Evolutionary conservation across 2,797 vertebrate genomes (phyloP).

Genomic region (Mycteria americana): DNA sequence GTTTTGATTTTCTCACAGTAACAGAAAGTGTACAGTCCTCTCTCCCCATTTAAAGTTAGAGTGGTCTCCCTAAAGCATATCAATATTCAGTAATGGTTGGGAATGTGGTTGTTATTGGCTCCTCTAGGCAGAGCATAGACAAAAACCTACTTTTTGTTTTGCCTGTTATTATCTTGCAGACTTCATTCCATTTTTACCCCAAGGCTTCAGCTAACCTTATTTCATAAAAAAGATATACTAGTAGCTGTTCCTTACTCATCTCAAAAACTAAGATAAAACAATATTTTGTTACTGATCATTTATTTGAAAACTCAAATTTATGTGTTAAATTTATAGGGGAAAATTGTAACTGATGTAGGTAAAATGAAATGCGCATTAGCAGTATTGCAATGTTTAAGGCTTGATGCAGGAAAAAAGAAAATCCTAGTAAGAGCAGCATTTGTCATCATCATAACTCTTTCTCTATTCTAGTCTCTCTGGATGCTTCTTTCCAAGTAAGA

Average conservation of each 20-base stretch:
- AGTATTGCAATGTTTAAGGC: not conserved
- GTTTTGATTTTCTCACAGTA: not conserved
- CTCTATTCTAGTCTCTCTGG: not conserved
- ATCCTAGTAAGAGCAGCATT: not conserved
- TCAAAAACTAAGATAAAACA: not conserved
- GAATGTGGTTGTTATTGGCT: not conserved
- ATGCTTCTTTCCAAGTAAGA: not conserved
- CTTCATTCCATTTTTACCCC: not conserved
- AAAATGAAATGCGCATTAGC: not conserved
- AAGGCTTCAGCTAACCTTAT: not conserved
- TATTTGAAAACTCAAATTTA: not conserved
- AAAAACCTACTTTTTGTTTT: not conserved
- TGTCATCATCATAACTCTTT: not conserved
- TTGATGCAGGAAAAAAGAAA: not conserved
- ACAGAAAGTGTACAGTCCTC: not conserved
- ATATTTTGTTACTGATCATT: not conserved
- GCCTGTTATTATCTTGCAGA: not conserved
- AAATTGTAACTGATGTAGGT: not conserved
- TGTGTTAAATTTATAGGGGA: not conserved
- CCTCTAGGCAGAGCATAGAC: not conserved
- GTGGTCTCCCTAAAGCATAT: not conserved
- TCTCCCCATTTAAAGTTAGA: not conserved
- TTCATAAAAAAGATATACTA: not conserved
- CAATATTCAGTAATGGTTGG: not conserved
- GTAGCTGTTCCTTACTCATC: not conserved